Evolutionary conservation across 2,113 vertebrate species (phyloP).

Genomic region (Isurus oxyrinchus): DNA sequence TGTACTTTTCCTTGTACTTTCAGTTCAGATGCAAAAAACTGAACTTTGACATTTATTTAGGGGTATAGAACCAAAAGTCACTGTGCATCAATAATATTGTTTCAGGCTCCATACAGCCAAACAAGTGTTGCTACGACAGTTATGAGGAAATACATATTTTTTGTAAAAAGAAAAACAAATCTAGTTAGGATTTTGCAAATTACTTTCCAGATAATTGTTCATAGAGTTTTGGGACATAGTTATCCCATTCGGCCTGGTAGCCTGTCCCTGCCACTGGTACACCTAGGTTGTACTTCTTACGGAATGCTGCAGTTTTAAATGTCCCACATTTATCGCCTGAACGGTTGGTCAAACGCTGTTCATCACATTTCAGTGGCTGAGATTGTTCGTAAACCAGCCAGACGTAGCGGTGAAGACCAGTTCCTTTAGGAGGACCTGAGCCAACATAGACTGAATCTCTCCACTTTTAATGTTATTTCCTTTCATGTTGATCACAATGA

Average conservation of each 20-base stretch:
- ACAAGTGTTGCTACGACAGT: not conserved
- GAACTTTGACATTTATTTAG: not conserved
- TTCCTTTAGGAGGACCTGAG: too few relatives aligned
- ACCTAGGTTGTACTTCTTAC: conserved; percentile 74
- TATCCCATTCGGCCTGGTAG: conserved; percentile 91
- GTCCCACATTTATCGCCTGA: conserved; percentile 76
- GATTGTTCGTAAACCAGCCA: conserved; percentile 91
- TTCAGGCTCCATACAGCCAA: not conserved
- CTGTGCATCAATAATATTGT: not conserved
- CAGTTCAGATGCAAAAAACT: too few relatives aligned
- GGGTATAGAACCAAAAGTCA: not conserved
- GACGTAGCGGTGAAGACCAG: conserved; percentile 90
- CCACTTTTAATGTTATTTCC: too few relatives aligned
- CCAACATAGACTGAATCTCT: too few relatives aligned
- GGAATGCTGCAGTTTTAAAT: conserved; percentile 78
- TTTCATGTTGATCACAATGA: too few relatives aligned
- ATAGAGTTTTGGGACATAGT: conserved; percentile 88
- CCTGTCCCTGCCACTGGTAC: conserved; percentile 75
- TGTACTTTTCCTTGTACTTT: not conserved
- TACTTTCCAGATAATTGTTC: conserved; percentile 84
- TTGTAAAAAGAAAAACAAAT: not conserved
- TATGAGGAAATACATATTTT: not conserved
- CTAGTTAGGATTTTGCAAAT: conserved; percentile 23
- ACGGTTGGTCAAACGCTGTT: conserved; percentile 72
- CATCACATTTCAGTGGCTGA: conserved; percentile 61